Percentiles rank a stretch among this genome's conserved stretches.
phyloP scores from a whole-genome alignment of 2,113 vertebrate species.

The Mirza zaza region DNA sequence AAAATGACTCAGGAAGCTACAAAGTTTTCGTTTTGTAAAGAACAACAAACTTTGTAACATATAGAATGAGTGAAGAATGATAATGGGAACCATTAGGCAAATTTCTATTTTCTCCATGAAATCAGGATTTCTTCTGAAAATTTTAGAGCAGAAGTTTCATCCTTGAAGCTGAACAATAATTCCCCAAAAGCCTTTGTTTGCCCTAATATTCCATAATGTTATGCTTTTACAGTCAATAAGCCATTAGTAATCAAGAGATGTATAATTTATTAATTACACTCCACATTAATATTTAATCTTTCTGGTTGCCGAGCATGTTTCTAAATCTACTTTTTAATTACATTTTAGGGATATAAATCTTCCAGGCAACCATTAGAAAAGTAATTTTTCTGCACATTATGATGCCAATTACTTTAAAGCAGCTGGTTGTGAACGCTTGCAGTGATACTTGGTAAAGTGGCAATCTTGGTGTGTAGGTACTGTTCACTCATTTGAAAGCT shows the following conservation, averaged over 20 bases:
- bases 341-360: slow-evolving; percentile 88
- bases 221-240: slow-evolving; percentile 91
- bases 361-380: slow-evolving; percentile 89
- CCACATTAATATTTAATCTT: slow-evolving; percentile 93
- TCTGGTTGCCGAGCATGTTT: slow-evolving; percentile 87
- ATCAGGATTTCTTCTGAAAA: slow-evolving; percentile 71
- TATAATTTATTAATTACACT: slow-evolving; percentile 96
- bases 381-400: slow-evolving; percentile 84
- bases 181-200: slow-evolving; percentile 87
- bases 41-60: neutral
- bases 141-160: slow-evolving; percentile 74
- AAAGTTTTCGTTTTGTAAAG: neutral
- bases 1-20: neutral
- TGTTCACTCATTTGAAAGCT: slow-evolving; percentile 74
- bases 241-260: slow-evolving; percentile 95
- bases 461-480: slow-evolving; percentile 68
- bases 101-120: slow-evolving; percentile 35
- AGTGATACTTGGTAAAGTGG: slow-evolving; percentile 83
- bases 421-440: slow-evolving; percentile 81
- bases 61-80: neutral
- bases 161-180: slow-evolving; percentile 79
- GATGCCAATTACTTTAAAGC: slow-evolving; percentile 84
- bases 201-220: slow-evolving; percentile 90
- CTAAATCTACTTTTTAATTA: slow-evolving; percentile 92
- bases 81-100: neutral